Evolutionary conservation across 2,797 vertebrate genomes (phyloP).

Genomic region (Gila robusta): DNA sequence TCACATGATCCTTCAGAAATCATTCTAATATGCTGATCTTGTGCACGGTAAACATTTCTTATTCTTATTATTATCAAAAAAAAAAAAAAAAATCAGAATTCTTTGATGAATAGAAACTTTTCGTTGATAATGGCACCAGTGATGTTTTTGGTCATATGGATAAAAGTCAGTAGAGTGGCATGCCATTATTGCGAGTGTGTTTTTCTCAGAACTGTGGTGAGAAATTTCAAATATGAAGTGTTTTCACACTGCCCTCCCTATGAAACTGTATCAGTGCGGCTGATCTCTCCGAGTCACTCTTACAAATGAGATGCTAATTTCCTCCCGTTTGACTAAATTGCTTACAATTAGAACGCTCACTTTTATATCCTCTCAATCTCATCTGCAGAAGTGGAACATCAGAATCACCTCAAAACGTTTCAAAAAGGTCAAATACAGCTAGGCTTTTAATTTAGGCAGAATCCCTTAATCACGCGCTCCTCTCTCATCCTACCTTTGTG

Average conservation of each 20-base stretch:
- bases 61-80: too few relatives aligned
- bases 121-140: not conserved
- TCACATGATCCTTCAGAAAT: not conserved
- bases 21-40: not conserved
- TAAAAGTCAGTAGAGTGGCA: not conserved
- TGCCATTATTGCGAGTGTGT: not conserved
- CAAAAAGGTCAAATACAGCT: constrained; percentile 52
- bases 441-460: constrained; percentile 50
- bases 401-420: constrained; percentile 49
- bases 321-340: constrained; percentile 45
- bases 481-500: constrained; percentile 42
- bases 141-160: too few relatives aligned
- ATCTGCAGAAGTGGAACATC: constrained; percentile 36
- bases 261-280: constrained; percentile 16
- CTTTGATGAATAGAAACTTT: too few relatives aligned
- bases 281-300: constrained; percentile 40
- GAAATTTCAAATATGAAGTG: constrained; percentile 11
- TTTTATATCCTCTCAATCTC: constrained; percentile 47
- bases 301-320: constrained; percentile 58
- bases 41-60: too few relatives aligned
- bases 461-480: constrained; percentile 47
- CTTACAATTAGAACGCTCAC: constrained; percentile 45
- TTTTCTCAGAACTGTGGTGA: not conserved
- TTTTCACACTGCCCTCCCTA: constrained; percentile 10
- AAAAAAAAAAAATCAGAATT: too few relatives aligned